Percentiles rank a stretch among this genome's conserved stretches.
Evolutionary conservation across 2,888 invertebrate genomes (phyloP).

Genomic region (Mesorhabditis sp.): DNA sequence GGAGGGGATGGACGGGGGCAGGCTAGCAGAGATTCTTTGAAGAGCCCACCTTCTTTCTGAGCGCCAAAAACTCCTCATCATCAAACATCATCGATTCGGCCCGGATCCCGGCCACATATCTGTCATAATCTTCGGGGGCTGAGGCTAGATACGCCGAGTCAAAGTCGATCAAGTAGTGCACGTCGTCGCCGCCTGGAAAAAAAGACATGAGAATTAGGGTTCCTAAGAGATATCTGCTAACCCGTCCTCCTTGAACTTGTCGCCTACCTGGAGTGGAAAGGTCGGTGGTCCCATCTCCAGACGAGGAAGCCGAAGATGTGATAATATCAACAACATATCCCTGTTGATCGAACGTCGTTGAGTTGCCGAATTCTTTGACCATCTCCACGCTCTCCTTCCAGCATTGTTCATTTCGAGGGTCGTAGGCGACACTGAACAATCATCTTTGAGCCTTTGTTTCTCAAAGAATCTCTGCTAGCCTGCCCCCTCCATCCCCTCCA

Average conservation of each 20-base stretch:
- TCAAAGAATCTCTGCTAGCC: not conserved
- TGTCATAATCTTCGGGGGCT: not conserved
- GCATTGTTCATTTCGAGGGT: not conserved
- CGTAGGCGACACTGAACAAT: not conserved
- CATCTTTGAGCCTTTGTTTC: not conserved
- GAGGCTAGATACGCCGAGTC: not conserved
- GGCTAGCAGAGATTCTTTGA: not conserved
- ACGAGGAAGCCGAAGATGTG: not conserved
- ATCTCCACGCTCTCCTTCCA: not conserved
- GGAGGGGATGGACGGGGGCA: too few relatives aligned
- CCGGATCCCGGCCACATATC: not conserved
- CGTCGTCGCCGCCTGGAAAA: not conserved
- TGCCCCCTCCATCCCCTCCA: not conserved
- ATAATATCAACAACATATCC: not conserved
- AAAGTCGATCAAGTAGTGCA: slow-evolving; percentile 6
- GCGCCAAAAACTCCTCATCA: not conserved
- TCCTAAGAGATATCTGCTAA: too few relatives aligned
- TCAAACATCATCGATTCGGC: not conserved
- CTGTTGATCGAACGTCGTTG: not conserved
- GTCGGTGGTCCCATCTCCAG: not conserved
- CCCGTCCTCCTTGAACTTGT: too few relatives aligned
- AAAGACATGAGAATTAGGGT: too few relatives aligned
- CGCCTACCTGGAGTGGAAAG: too few relatives aligned
- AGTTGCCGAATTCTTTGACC: not conserved
- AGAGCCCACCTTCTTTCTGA: not conserved